Base-by-base conservation (phyloP, 2,113 vertebrate species). In the Xyliphius kryptos region DNA sequence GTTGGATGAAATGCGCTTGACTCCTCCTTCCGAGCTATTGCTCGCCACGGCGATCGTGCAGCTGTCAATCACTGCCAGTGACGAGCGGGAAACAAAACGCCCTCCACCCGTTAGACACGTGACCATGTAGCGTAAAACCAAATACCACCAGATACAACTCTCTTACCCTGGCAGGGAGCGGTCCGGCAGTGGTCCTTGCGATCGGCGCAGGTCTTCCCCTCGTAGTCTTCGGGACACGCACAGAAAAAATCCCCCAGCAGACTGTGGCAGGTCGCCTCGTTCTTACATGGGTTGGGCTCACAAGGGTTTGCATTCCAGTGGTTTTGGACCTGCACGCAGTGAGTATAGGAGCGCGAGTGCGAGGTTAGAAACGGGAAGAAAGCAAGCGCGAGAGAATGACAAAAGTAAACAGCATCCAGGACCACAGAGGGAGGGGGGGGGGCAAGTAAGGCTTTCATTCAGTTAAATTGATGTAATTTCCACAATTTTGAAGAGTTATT, bases 191-290 rank as follows among this genome's bases (percentile, higher is more conserved):
- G 84, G 70, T 89, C 90, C 73, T 91, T 89, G 38, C 86, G 87
- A 61, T 80, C 83, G 0, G 89, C 91, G 37, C 96, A 99, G 68
- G 91, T 94, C 80, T 98, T 97, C 15, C 95, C 96, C 16, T 90
- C 86, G 12, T 87, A 86, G 76, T 89, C 90, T 44, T 98, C 95
- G 0, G 87, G 84, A 72, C 96, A 99, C 0, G 93, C 91, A 3
- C 96, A 99, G 81, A 93, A 97, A 74, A 96, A 99, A 75, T 97
- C 95, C 9, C 84, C 87, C 17, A 86, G 83, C 74, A 97, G 79
- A 78, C 85, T 86, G 73, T 97, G 92, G 79, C 96, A 99, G 32
- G 74, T 79, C 19, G 95, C 96, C 11, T 82, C 84, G 3, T 95
- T 92, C 77, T 89, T 86, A 76, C 96, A 99, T 6, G 95, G 96